Conservation (phyloP, 2,888 invertebrate species). For the Cerastoderma edule region DNA sequence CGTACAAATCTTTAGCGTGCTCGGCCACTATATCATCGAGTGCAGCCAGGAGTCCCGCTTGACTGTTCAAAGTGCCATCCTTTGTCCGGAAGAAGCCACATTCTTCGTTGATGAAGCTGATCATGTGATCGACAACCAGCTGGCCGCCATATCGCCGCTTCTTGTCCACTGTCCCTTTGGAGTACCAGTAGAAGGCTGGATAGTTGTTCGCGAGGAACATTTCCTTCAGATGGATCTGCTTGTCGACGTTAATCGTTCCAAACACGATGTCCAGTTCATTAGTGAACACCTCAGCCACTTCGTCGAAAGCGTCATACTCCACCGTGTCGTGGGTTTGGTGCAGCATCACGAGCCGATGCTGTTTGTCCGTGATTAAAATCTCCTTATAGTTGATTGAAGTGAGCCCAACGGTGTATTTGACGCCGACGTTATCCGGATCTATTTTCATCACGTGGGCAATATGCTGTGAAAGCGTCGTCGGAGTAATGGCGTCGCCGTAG, state of each 20-base stretch:
- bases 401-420: conserved; percentile 35
- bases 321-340: conserved; percentile 45
- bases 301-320: conserved; percentile 41
- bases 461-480: conserved; percentile 30
- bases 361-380: conserved; percentile 37
- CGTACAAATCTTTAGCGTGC: conserved; percentile 43
- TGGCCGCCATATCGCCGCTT: conserved; percentile 45
- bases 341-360: conserved; percentile 47
- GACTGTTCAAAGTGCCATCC: conserved; percentile 39
- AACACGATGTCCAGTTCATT: conserved; percentile 46
- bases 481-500: conserved; percentile 46
- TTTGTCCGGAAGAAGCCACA: conserved; percentile 33
- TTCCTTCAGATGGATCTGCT: conserved; percentile 27
- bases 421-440: conserved; percentile 15
- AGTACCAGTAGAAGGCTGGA: conserved; percentile 56
- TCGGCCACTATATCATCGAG: conserved; percentile 39
- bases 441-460: conserved; percentile 28
- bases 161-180: conserved; percentile 27
- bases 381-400: conserved; percentile 36
- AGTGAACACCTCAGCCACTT: conserved; percentile 49
- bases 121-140: conserved; percentile 39
- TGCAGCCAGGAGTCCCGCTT: conserved; percentile 44
- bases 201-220: conserved; percentile 24
- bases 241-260: conserved; percentile 47
- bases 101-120: conserved; percentile 43